Percentiles rank a stretch among this genome's conserved stretches.
phyloP scores from a whole-genome alignment of 92 coral and sea anemone genomes.

The Muricea muricata region DNA sequence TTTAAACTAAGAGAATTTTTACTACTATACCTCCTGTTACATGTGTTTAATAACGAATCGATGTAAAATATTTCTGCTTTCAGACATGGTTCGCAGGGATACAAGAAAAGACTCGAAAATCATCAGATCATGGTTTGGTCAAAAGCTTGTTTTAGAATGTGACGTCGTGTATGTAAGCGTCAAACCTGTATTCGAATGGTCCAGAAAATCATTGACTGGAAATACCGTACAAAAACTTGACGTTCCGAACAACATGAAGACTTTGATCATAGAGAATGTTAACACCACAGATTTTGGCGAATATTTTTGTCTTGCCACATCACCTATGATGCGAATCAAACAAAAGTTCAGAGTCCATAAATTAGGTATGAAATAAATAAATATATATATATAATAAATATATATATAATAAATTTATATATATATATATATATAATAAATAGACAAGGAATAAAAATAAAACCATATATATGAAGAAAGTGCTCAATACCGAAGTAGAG shows the following conservation, averaged over 20 bases:
- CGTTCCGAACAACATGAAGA: neutral
- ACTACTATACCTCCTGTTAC: too few relatives aligned
- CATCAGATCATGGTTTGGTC: constrained; percentile 29
- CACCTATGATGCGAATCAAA: neutral
- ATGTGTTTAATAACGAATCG: too few relatives aligned
- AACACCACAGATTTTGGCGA: constrained; percentile 22
- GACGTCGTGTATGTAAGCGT: neutral
- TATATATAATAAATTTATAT: neutral
- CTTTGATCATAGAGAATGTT: neutral
- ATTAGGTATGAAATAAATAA: neutral
- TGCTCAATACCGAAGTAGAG: too few relatives aligned
- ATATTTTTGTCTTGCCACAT: constrained; percentile 9
- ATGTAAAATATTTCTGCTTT: neutral
- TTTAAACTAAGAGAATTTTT: too few relatives aligned
- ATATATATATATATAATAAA: neutral
- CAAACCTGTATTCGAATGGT: constrained; percentile 14
- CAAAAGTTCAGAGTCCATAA: constrained; percentile 7
- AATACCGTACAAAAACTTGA: neutral
- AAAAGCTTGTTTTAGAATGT: neutral
- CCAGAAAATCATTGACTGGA: neutral
- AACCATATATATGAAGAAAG: too few relatives aligned
- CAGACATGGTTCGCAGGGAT: constrained; percentile 11
- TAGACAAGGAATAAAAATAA: neutral
- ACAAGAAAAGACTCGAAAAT: neutral
- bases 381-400: too few relatives aligned